A percentile compares a stretch with the other conserved stretches of the same genome.
Conservation (phyloP, 2,888 invertebrate species). For the Dolichomitus sp. region DNA sequence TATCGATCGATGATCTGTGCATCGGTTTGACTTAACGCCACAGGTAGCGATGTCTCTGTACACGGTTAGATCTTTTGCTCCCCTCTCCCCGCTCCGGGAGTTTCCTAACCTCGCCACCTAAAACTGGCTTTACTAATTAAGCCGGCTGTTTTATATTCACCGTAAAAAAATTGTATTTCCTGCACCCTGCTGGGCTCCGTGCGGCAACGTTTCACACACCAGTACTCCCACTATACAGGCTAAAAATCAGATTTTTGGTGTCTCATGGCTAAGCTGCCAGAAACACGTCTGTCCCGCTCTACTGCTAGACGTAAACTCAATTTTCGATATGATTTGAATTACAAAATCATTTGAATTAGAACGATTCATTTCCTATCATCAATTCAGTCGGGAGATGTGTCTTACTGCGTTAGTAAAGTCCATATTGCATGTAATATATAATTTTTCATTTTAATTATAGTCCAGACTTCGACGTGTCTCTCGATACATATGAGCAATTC, state of each 20-base stretch:
- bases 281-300: constrained; percentile 5
- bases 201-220: not conserved
- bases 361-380: too few relatives aligned
- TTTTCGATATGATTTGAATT: too few relatives aligned
- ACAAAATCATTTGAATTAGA: too few relatives aligned
- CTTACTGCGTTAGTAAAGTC: too few relatives aligned
- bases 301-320: not conserved
- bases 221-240: not conserved
- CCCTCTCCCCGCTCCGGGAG: constrained; percentile 3
- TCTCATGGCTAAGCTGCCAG: not conserved
- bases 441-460: too few relatives aligned
- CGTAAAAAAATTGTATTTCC: not conserved
- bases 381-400: too few relatives aligned
- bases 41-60: not conserved
- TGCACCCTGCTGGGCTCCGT: not conserved
- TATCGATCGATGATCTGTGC: constrained; percentile 7
- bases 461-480: too few relatives aligned
- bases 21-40: not conserved
- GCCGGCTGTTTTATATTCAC: not conserved
- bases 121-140: constrained; percentile 6
- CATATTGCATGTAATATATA: too few relatives aligned
- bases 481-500: too few relatives aligned
- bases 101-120: not conserved
- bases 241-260: constrained; percentile 4
- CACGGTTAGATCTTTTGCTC: not conserved